These are phyloP conservation scores for Silurus meridionalis DNA, from an alignment of 2,113 vertebrate genomes.

Conservation along the genomic window DNA sequence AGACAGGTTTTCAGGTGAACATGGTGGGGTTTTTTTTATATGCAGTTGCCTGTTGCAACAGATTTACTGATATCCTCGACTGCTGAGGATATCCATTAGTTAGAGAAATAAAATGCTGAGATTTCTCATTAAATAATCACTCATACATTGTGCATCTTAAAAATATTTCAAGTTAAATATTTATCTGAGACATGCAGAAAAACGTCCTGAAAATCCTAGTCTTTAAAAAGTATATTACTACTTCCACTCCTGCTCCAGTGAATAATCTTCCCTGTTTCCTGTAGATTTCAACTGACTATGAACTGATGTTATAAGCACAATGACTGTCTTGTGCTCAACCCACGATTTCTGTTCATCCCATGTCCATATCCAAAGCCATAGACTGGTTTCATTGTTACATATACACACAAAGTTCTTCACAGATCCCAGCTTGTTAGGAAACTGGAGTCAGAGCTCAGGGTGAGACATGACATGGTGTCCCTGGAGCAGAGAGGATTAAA, in stretches of 20 bases:
- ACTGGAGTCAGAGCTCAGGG: neutral
- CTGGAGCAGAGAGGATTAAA: slow-evolving; percentile 1
- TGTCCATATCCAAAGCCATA: neutral
- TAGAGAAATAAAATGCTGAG: no score
- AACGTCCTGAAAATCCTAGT: no score
- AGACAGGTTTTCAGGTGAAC: neutral
- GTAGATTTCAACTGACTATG: neutral
- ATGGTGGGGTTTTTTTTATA: neutral
- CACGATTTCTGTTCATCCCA: neutral
- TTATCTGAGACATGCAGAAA: neutral
- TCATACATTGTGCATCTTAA: neutral
- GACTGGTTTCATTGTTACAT: neutral
- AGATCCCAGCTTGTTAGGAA: neutral
- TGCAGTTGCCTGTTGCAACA: neutral
- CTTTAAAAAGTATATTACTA: no score
- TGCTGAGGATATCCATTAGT: neutral
- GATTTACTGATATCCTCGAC: neutral
- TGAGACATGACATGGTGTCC: neutral
- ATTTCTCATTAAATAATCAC: no score
- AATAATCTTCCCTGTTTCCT: neutral
- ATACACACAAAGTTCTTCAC: neutral
- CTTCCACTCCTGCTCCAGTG: neutral
- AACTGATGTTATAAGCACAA: neutral
- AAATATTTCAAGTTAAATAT: neutral
- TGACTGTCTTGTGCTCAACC: neutral